Evolutionary conservation across 2,888 invertebrate genomes (phyloP), one percentile per base, ranked within the genome.

Genomic region (Laothoe populi): DNA sequence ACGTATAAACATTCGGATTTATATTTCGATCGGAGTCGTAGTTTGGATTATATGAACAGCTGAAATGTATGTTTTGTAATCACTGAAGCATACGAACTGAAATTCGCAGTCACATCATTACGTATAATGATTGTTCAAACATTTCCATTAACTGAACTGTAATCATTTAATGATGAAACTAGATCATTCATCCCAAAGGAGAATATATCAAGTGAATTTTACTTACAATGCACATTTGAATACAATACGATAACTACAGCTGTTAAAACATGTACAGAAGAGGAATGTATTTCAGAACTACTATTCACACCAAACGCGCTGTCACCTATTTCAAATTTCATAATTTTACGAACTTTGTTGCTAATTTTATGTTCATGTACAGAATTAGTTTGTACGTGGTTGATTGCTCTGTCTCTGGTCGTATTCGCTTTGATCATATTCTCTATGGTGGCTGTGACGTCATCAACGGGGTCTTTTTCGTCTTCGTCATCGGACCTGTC

Each of bases 401-500:
- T 66, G 23, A 74, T 69, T 44, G 83, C 81, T 74, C 81, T 87
- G 67, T 87, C 87, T 72, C 75, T 84, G 19, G 75, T 79, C 26
- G 74, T 74, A 68, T 79, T 83, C 66, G 73, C 76, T 60, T 60
- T 64, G 53, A 61, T 11, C 45, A 62, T 68, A 35, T 63, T 66
- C 23, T 61, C 53, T 8, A 61, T 26, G 26, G 8, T 44, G 16
- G 72, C 68, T 19, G 72, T 67, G 21, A 67, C 66, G 53, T 83
- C 83, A n/a, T 75, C 81, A 1, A 68, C 71, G 8, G 70, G 60
- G 62, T 88, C 88, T 31, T 73, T 82, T 44, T 92, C 92, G 60
- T 94, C 94, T 75, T 94, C 94, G 69, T 96, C 95, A 73, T 95
- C 95, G 66, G 95, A 95, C 69, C 94, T 94, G 81, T 96, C 96